phyloP scores from a whole-genome alignment of 1,140 invertebrate genomes.

The Pomacea maculata region DNA sequence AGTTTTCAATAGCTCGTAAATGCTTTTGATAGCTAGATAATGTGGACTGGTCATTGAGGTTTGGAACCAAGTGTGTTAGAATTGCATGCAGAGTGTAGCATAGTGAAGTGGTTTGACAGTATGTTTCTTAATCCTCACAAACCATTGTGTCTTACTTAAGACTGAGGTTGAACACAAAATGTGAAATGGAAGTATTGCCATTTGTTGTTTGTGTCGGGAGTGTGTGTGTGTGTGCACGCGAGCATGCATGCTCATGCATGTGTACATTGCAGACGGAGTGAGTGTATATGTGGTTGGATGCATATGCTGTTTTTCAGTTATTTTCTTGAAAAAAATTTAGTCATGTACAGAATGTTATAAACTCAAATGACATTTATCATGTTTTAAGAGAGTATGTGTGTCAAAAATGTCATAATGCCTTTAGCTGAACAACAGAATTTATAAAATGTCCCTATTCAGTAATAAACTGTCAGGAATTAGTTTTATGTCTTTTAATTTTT shows the following conservation, averaged over 20 bases:
- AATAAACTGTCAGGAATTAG: too few relatives aligned
- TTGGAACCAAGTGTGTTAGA: constrained; percentile 2
- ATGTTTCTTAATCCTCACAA: background rate
- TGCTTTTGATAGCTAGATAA: too few relatives aligned
- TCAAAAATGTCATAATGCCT: too few relatives aligned
- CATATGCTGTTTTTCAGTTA: background rate
- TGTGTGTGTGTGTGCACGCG: background rate
- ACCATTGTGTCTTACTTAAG: constrained; percentile 9
- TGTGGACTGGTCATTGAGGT: background rate
- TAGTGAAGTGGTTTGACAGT: background rate
- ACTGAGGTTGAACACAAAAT: background rate
- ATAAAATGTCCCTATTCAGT: too few relatives aligned
- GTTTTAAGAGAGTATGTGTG: too few relatives aligned
- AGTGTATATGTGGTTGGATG: background rate
- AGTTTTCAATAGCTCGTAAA: too few relatives aligned
- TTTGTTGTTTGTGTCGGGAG: background rate
- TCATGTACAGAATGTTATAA: too few relatives aligned
- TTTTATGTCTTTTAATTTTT: too few relatives aligned
- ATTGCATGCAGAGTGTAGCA: background rate
- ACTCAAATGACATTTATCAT: too few relatives aligned
- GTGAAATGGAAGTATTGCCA: too few relatives aligned
- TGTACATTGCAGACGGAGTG: background rate
- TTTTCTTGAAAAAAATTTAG: too few relatives aligned
- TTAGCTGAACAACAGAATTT: too few relatives aligned
- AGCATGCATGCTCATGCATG: background rate